Conservation (phyloP, 2,113 vertebrate species). For the Chamaea fasciata region DNA sequence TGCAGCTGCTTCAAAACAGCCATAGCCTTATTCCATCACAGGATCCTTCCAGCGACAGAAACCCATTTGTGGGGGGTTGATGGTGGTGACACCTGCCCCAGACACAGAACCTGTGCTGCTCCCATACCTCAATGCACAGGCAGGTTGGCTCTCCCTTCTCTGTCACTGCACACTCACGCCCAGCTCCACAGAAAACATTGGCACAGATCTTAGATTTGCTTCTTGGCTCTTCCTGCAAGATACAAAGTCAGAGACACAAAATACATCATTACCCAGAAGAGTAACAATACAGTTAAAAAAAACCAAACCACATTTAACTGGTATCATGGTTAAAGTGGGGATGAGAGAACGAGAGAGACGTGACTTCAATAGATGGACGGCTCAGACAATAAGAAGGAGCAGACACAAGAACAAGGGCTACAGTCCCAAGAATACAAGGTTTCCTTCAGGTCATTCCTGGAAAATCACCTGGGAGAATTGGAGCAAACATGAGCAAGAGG, state of each 20-base stretch:
- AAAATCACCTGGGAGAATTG: not conserved
- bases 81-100: not conserved
- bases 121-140: slow-evolving; percentile 91
- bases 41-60: not conserved
- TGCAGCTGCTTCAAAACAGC: not conserved
- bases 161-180: slow-evolving; percentile 90
- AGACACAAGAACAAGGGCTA: not conserved
- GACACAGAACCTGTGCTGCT: not conserved
- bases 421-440: not conserved
- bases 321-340: not conserved
- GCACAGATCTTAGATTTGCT: slow-evolving; percentile 99
- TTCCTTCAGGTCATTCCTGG: not conserved
- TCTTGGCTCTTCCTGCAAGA: slow-evolving; percentile 80
- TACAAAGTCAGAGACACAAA: slow-evolving; percentile 32
- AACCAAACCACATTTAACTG: not conserved
- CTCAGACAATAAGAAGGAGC: not conserved
- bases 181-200: slow-evolving; percentile 97
- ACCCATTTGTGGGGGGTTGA: fast-evolving
- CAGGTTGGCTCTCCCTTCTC: slow-evolving; percentile 97
- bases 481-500: not conserved
- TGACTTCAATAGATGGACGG: not conserved
- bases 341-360: not conserved
- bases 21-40: not conserved
- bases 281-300: not conserved
- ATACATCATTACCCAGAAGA: not conserved